Conservation (phyloP, 2,113 vertebrate genomes). For the Pygoscelis antarcticus region DNA sequence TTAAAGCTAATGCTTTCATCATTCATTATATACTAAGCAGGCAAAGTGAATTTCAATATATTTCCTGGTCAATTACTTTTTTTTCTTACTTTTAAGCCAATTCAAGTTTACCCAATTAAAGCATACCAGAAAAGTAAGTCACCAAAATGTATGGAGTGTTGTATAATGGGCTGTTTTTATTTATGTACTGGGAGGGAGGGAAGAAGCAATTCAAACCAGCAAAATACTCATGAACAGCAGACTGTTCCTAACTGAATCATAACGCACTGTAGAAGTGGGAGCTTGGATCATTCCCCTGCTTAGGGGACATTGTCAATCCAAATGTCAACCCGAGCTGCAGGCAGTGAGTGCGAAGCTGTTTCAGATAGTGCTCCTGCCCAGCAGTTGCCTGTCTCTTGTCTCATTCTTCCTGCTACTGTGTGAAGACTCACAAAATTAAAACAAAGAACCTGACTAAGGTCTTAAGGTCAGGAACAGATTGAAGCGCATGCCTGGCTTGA, state of each 20-base stretch:
- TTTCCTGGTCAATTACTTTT: not conserved
- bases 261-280: fast-evolving
- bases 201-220: not conserved
- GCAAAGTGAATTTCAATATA: not conserved
- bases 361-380: not conserved
- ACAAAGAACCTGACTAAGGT: not conserved
- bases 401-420: not conserved
- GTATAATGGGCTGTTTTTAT: not conserved
- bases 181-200: not conserved
- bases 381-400: not conserved
- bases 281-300: not conserved
- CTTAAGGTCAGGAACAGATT: not conserved
- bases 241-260: not conserved
- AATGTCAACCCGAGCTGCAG: not conserved
- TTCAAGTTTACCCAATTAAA: not conserved
- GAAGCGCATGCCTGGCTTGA: fast-evolving
- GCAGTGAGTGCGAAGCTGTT: fast-evolving
- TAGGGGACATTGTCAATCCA: too few relatives aligned
- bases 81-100: not conserved
- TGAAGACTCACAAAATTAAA: not conserved
- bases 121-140: not conserved
- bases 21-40: not conserved
- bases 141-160: not conserved
- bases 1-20: constrained; percentile 15
- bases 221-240: not conserved